Base-by-base conservation (phyloP, 2,888 invertebrate species). In the Tachina fera region DNA sequence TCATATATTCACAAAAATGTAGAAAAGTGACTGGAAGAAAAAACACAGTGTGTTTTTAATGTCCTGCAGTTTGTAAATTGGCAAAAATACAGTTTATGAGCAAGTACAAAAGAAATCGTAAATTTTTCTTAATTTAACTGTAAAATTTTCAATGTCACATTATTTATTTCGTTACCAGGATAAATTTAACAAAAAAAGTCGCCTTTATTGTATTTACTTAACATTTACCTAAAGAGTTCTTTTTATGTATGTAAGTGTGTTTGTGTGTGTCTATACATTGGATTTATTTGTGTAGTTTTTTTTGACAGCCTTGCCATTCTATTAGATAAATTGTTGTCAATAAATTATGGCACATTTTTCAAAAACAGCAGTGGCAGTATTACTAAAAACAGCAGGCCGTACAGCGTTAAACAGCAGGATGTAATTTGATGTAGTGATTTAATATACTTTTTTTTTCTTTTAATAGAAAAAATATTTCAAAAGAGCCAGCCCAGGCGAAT, bases 71-170 rank as follows among this genome's bases (percentile, higher is more conserved):
- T 71, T 43, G 39, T 65, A 47, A 56, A 61, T 56, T 75, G 81
- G 68, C 41, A 83, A 53, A 78, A 41, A 49, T 39, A 47, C 13
- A 6, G 10, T 47, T 41, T 39, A 49, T 53, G n/a, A 31, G 31
- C 19, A 16, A 10, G 8, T 16, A 41, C 9, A 56, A 14, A 78
- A 82, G 82, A 22, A 22, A 67, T 56, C 65, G 71, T 65, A 61
- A 31, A 81, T 86, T 85, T 83, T 83, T 51, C 87, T 82, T 80
- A 79, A 80, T 75, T 81, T 82, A 84, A 87, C 84, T 86, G 88
- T 87, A 87, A 89, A 90, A 91, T 90, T 91, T 90, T 90, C 89
- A 91, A 91, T 90, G 91, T 90, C 91, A 91, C 88, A 89, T 89
- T 89, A 87, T 89, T 72, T 89, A 89, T 87, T 86, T 77, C 53